phyloP scores from a whole-genome alignment of 2,797 vertebrate species.

The Betta splendens region DNA sequence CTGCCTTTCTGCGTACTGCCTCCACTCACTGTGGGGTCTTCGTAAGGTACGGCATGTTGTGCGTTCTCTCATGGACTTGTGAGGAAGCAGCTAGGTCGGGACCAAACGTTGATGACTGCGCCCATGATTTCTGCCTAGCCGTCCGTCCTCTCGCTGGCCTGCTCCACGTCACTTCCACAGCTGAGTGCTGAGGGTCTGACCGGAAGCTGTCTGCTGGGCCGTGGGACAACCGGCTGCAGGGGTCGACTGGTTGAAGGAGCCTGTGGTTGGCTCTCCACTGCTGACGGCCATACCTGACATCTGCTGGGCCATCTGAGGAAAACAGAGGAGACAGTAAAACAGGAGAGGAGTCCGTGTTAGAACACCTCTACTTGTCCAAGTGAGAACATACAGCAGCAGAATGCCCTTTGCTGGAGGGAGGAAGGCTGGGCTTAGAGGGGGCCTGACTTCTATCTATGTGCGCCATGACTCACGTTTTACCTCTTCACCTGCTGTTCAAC shows the following conservation, averaged over 20 bases:
- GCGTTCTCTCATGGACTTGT: conserved; percentile 51
- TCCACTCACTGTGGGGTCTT: conserved; percentile 63
- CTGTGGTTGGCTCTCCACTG: conserved; percentile 64
- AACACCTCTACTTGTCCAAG: conserved; percentile 19
- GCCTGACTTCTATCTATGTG: conserved; percentile 4
- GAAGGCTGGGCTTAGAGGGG: neutral
- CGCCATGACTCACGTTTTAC: conserved; percentile 10
- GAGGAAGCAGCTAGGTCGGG: conserved; percentile 69
- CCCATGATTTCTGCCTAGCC: neutral
- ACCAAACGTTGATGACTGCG: neutral
- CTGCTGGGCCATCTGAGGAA: conserved; percentile 90
- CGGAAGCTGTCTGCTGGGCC: conserved; percentile 77
- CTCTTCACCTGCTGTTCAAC: conserved; percentile 19
- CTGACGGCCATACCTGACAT: conserved; percentile 90
- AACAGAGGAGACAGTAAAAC: conserved; percentile 3
- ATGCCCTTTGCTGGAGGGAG: neutral
- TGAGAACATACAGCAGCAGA: conserved; percentile 5
- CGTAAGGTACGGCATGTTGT: conserved; percentile 61
- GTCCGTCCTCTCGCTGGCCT: conserved; percentile 24
- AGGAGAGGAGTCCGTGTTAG: neutral
- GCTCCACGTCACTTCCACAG: conserved; percentile 91
- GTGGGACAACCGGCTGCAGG: conserved; percentile 84
- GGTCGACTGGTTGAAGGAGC: conserved; percentile 83
- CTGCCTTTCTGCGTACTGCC: conserved; percentile 73
- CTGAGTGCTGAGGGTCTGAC: conserved; percentile 97